Evolutionary conservation across 2,888 invertebrate genomes (phyloP).

Genomic region (Glyphotaelius pellucidus): DNA sequence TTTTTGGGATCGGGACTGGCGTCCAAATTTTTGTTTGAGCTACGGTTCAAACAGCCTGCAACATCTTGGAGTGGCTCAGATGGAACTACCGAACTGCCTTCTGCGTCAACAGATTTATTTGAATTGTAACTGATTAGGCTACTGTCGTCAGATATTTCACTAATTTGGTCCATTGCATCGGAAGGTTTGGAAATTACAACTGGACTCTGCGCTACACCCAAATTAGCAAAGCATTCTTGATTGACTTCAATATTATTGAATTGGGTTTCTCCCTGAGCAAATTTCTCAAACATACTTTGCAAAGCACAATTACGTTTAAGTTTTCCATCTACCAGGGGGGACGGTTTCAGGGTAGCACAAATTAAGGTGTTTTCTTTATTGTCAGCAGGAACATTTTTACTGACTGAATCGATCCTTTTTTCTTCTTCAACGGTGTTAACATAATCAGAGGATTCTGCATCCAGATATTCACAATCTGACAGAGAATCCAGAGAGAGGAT

Average conservation of each 20-base stretch:
- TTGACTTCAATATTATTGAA: conserved; percentile 21
- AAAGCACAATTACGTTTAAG: conserved; percentile 26
- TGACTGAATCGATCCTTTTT: background rate
- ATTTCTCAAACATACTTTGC: conserved; percentile 32
- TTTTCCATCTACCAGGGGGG: background rate
- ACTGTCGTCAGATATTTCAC: background rate
- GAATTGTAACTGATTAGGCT: background rate
- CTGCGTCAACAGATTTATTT: background rate
- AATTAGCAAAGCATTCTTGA: background rate
- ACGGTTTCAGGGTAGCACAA: background rate
- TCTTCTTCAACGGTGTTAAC: background rate
- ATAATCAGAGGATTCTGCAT: background rate
- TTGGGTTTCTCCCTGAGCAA: background rate
- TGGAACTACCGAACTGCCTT: background rate
- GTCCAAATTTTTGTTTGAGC: background rate
- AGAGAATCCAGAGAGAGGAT: background rate
- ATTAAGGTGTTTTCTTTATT: background rate
- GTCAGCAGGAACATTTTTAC: background rate
- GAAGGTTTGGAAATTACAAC: background rate
- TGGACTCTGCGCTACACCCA: background rate
- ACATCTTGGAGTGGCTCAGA: background rate
- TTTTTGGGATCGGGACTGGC: background rate
- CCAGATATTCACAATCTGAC: background rate
- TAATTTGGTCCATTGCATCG: background rate
- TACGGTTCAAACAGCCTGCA: background rate